Conservation (phyloP, 2,888 invertebrate species). For the Trissoscelio sp. region DNA sequence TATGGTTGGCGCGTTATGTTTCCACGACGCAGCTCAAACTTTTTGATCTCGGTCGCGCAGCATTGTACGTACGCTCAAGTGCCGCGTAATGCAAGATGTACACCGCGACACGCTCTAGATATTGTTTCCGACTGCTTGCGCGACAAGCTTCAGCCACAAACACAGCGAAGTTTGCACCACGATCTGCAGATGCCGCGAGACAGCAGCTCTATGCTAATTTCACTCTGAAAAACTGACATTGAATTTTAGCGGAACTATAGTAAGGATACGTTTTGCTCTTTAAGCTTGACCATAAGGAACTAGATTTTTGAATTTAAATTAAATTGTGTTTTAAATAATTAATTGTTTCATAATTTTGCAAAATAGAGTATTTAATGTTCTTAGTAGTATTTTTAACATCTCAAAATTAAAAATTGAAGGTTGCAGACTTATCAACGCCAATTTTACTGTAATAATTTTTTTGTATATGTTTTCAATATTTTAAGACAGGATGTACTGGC, state of each 20-base stretch:
- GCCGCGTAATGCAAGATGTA: conserved; percentile 73
- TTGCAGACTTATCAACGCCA: too few species aligned
- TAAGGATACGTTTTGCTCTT: too few species aligned
- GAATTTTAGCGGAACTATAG: conserved; percentile 2
- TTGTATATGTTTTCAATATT: too few species aligned
- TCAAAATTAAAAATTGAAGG: too few species aligned
- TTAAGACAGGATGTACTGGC: too few species aligned
- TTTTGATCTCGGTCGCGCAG: conserved; percentile 66
- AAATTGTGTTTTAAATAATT: too few species aligned
- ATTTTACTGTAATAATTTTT: too few species aligned
- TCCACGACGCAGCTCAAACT: conserved; percentile 65
- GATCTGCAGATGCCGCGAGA: conserved; percentile 46
- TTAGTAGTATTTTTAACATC: too few species aligned
- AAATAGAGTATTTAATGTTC: too few species aligned
- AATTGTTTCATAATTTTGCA: too few species aligned
- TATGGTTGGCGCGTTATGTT: conserved; percentile 59
- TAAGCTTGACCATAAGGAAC: too few species aligned
- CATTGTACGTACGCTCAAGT: conserved; percentile 63
- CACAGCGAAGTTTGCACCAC: conserved; percentile 56
- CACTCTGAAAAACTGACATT: conserved; percentile 10
- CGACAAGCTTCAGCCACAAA: conserved; percentile 74
- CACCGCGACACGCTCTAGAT: conserved; percentile 77
- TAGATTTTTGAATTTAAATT: too few species aligned
- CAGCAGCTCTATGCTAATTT: conserved; percentile 35
- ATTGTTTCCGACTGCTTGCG: conserved; percentile 75